Evolutionary conservation across 2,888 invertebrate species (phyloP).

Genomic region (Halictus ligatus): DNA sequence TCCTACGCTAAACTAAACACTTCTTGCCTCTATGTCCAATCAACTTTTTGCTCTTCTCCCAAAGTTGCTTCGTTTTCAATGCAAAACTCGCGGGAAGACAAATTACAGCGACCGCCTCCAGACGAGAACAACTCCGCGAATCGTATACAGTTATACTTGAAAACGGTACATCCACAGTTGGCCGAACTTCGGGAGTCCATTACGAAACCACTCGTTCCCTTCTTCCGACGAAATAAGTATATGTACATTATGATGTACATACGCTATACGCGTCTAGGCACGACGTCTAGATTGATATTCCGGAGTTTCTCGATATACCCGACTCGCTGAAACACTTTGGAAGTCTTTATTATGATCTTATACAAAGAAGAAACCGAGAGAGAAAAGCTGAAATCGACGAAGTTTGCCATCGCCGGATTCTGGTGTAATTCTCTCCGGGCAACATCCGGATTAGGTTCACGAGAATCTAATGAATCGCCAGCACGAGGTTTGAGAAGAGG

Average conservation of each 20-base stretch:
- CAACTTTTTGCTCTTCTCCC: background rate
- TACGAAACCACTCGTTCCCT: constrained; percentile 12
- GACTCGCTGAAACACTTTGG: constrained; percentile 15
- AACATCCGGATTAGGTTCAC: background rate
- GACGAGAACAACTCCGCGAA: background rate
- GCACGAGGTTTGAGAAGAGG: background rate
- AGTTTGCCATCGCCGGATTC: background rate
- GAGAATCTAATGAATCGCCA: background rate
- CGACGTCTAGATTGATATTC: constrained; percentile 39
- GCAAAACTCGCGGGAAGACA: background rate
- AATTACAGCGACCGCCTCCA: background rate
- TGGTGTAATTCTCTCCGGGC: background rate
- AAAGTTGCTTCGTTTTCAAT: background rate
- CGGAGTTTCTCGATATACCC: constrained; percentile 47
- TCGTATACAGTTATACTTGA: constrained; percentile 10
- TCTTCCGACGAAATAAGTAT: background rate
- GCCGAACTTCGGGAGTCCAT: constrained; percentile 24
- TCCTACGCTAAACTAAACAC: background rate
- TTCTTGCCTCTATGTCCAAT: background rate
- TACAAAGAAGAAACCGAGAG: constrained; percentile 43
- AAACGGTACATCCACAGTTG: constrained; percentile 14
- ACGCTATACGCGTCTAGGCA: constrained; percentile 6
- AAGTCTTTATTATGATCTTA: constrained; percentile 34
- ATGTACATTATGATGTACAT: background rate
- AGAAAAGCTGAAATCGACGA: background rate